Conservation (phyloP, 2,113 vertebrate genomes). For the Myxocyprinus asiaticus region DNA sequence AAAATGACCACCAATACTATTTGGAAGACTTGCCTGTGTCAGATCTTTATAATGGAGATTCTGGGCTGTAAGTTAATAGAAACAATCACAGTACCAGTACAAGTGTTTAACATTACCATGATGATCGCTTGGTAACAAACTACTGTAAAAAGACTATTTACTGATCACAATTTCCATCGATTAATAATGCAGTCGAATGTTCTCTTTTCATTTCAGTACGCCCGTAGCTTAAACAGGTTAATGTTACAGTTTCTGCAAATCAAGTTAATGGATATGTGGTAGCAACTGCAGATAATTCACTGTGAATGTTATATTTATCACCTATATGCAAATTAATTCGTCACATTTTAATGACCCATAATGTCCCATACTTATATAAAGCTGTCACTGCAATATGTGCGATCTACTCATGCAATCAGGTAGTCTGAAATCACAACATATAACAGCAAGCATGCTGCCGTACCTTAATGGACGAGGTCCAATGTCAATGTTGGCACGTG, state of each 20-base stretch:
- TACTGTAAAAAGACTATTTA: neutral
- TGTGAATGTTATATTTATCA: neutral
- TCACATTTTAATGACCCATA: neutral
- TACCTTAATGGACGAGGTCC: slow-evolving; percentile 26
- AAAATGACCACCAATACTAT: too few species aligned
- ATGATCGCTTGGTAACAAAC: neutral
- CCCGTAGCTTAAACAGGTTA: neutral
- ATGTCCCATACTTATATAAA: neutral
- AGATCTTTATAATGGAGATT: too few species aligned
- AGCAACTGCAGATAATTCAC: neutral
- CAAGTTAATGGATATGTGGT: neutral
- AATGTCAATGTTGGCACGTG: neutral
- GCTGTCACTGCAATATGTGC: neutral
- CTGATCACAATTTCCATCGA: neutral
- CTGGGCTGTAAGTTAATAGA: too few species aligned
- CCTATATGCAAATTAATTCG: neutral
- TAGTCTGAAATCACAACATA: slow-evolving; percentile 18
- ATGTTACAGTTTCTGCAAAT: neutral
- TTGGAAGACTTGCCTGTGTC: too few species aligned
- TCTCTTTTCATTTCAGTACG: neutral
- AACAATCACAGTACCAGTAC: too few species aligned
- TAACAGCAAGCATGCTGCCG: slow-evolving; percentile 8
- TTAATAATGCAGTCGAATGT: neutral
- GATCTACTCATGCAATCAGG: slow-evolving; percentile 5
- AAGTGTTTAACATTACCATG: too few species aligned